Base-by-base conservation (phyloP, 1,140 invertebrate genomes). In the Pectinophora gossypiella region DNA sequence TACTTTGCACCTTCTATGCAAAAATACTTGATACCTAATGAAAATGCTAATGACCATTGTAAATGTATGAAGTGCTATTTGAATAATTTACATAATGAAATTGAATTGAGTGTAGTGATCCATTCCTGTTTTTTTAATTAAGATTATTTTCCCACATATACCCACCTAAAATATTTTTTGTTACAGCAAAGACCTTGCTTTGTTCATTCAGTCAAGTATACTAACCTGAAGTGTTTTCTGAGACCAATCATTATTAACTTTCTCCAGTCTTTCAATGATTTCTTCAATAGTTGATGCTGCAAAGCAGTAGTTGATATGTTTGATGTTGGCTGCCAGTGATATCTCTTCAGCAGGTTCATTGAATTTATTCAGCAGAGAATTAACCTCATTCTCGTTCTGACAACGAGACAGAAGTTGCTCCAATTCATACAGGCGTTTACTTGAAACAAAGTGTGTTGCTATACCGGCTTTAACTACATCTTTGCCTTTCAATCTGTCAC, bases 391-490 rank as follows among this genome's bases (percentile, higher is more conserved):
- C 9, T 92, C 89, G 65, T 86, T 89, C 9, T 88, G 85, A 48
- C 90, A 90, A 36, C 90, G 87, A 3, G 94, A 85, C 15, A 96
- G 74, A 12, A 91, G 90, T n/a, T 89, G 85, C 70, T 95, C 92
- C 20, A 97, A 83, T 49, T 92, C 87, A 19, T 89, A 80, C 0
- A 98, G 69, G 59, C 94, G 90, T 35, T 89, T 81, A 71, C 92
- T 92, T 40, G 93, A 87, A 74, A 95, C 91, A 87, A 90, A 98
- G 89, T 99, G 98, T 7, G 98, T 99, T 0, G 97, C 98, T 50
- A 99, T 92, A 18, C 98, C 98, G 36, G 96, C 93, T 82, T 95
- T 94, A 0, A 93, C 88, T 18, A 98, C 94, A 89, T 99, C 98
- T 50, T 91, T 83, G 7, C 97, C 98, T 89, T 92, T 93, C 43